These are phyloP conservation scores for Gymnopithys bicolor DNA, from an alignment of 2,797 vertebrate species.

Conservation along the genomic window DNA sequence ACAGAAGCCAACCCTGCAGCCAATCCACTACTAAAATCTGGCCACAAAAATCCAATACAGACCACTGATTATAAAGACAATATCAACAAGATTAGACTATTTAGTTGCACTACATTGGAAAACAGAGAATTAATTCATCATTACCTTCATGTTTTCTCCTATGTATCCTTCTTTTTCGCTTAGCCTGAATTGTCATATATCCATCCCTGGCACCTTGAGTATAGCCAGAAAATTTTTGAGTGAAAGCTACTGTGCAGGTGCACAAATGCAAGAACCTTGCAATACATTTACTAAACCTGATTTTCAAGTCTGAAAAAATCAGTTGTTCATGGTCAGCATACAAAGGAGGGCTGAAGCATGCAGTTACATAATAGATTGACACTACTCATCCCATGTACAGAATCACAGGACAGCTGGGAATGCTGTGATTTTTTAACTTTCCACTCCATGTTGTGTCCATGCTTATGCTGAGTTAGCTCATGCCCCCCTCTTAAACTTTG, in stretches of 20 bases:
- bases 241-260: fast-evolving
- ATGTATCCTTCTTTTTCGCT: not conserved
- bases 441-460: not conserved
- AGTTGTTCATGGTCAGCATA: fast-evolving
- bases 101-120: not conserved
- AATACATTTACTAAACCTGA: not conserved
- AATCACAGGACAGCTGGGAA: not conserved
- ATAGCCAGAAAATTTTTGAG: not conserved
- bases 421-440: not conserved
- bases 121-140: not conserved
- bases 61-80: not conserved
- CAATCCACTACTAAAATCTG: not conserved
- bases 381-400: not conserved
- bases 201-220: not conserved
- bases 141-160: not conserved
- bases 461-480: not conserved
- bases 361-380: not conserved
- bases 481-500: fast-evolving
- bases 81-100: not conserved
- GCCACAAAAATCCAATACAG: not conserved
- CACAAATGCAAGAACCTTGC: not conserved
- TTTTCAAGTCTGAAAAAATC: not conserved
- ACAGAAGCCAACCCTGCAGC: not conserved
- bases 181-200: not conserved
- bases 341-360: not conserved